phyloP scores from a whole-genome alignment of 2,888 invertebrate genomes.

The Sarcophaga caerulescens region DNA sequence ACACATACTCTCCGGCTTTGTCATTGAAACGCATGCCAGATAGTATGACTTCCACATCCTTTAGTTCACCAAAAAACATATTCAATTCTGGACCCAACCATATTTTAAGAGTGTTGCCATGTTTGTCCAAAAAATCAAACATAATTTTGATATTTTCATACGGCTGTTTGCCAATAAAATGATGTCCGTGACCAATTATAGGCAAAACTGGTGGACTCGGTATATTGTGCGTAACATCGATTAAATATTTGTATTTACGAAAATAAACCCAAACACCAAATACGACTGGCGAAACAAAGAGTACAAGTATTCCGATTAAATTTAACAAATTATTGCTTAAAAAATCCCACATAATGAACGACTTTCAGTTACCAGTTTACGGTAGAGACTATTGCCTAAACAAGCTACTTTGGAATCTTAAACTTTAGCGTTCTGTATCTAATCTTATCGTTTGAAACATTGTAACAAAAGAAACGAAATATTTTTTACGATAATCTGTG shows the following conservation, averaged over 20 bases:
- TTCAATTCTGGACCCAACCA: constrained; percentile 79
- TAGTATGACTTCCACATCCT: constrained; percentile 76
- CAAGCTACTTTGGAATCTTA: background rate
- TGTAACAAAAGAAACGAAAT: background rate
- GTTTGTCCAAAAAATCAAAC: constrained; percentile 76
- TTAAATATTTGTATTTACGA: constrained; percentile 74
- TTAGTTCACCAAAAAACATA: constrained; percentile 74
- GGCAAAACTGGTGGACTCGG: constrained; percentile 81
- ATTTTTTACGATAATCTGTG: no score
- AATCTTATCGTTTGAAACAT: background rate
- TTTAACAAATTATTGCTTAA: background rate
- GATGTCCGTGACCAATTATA: constrained; percentile 82
- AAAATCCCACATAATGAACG: background rate
- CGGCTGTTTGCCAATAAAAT: constrained; percentile 81
- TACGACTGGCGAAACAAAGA: background rate
- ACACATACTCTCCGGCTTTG: constrained; percentile 83
- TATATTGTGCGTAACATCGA: constrained; percentile 74
- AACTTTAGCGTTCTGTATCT: background rate
- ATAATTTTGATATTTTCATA: constrained; percentile 76
- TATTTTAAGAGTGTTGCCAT: constrained; percentile 73
- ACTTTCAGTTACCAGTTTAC: background rate
- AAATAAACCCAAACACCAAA: constrained; percentile 70
- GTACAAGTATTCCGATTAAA: no score
- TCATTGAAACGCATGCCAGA: constrained; percentile 80
- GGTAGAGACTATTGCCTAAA: background rate